Percentiles rank a stretch among this genome's conserved stretches.
Conservation (phyloP, 2,797 vertebrate species). For the Rhadinocentrus ornatus region DNA sequence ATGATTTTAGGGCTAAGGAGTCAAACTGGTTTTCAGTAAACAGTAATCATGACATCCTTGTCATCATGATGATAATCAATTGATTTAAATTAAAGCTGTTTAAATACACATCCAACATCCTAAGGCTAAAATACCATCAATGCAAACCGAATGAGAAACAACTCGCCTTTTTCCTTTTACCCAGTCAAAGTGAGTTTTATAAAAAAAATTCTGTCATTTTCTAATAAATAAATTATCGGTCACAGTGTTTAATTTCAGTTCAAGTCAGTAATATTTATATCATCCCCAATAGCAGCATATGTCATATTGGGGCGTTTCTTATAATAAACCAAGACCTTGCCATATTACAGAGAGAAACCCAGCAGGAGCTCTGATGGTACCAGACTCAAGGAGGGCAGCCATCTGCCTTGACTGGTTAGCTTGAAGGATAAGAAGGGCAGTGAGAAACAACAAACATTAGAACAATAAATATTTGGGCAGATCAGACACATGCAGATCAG, state of each 20-base stretch:
- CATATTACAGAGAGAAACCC: not conserved
- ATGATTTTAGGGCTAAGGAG: no score
- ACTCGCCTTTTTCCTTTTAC: no score
- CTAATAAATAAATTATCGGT: not conserved
- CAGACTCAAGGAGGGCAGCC: slow-evolving; percentile 1
- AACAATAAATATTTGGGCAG: not conserved
- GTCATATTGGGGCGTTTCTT: not conserved
- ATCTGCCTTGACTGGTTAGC: not conserved
- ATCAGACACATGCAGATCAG: not conserved
- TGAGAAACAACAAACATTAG: not conserved
- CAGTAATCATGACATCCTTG: no score
- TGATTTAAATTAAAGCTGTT: no score
- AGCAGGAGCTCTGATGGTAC: not conserved
- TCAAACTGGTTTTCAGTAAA: no score
- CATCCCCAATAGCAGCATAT: not conserved
- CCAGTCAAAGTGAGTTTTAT: no score
- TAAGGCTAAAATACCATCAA: no score
- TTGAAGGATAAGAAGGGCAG: not conserved
- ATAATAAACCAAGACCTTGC: not conserved
- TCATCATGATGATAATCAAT: no score
- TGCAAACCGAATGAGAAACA: no score
- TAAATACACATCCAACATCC: no score
- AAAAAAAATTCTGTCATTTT: not conserved
- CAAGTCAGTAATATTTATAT: not conserved
- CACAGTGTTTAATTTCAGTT: not conserved